These are phyloP conservation scores for Aleiodes testaceus DNA, from an alignment of 2,888 invertebrate species.

Conservation along the genomic window DNA sequence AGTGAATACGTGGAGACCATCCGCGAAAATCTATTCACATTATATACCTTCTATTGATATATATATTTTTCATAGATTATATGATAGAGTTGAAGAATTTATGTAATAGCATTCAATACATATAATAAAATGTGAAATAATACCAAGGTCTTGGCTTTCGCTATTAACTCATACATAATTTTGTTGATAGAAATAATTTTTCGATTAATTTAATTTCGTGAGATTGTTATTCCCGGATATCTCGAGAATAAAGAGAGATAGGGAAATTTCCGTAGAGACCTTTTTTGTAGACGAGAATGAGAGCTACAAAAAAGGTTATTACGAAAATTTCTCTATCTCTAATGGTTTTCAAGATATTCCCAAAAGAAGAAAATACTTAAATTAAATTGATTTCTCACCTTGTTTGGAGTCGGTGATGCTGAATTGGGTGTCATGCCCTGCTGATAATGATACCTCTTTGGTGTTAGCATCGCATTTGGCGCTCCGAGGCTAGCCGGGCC, in stretches of 20 bases:
- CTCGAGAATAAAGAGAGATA: too few relatives aligned
- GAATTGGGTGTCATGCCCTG: conserved; percentile 61
- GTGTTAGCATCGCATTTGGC: conserved; percentile 66
- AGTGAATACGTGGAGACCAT: conserved; percentile 2
- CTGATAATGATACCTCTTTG: conserved; percentile 68
- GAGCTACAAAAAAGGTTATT: too few relatives aligned
- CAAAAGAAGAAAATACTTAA: not conserved
- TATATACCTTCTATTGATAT: too few relatives aligned
- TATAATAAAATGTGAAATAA: not conserved
- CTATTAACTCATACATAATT: conserved; percentile 8
- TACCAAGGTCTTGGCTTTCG: not conserved
- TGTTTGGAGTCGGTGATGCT: conserved; percentile 61
- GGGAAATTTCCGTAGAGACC: too few relatives aligned
- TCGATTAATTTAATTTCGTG: not conserved
- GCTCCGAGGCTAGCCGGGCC: conserved; percentile 70
- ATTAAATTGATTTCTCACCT: conserved; percentile 54
- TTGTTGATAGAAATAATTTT: conserved; percentile 7
- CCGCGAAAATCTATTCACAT: not conserved
- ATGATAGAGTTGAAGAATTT: too few relatives aligned
- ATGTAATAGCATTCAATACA: not conserved
- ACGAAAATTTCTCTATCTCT: too few relatives aligned
- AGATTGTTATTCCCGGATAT: too few relatives aligned
- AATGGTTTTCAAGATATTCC: too few relatives aligned
- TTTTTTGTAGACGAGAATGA: too few relatives aligned
- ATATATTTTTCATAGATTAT: not conserved